Conservation (phyloP, 2,113 vertebrate genomes). For the Albula glossodonta region DNA sequence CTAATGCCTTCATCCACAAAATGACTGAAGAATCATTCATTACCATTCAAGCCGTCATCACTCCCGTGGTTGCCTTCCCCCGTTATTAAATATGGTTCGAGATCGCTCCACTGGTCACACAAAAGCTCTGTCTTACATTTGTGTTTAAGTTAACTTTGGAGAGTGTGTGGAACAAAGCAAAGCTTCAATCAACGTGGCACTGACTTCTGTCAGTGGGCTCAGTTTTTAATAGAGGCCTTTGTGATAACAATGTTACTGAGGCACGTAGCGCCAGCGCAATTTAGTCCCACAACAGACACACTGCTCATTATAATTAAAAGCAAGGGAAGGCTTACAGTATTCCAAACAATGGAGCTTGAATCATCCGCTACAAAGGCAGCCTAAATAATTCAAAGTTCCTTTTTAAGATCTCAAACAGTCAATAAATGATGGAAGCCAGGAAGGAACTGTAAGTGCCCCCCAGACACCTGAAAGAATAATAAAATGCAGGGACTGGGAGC, state of each 20-base stretch:
- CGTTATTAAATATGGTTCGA: constrained; percentile 16
- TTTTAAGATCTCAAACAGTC: background rate
- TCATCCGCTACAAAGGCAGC: background rate
- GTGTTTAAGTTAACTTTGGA: constrained; percentile 2
- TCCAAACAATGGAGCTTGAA: background rate
- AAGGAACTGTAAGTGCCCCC: background rate
- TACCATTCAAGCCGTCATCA: constrained; percentile 19
- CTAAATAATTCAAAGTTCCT: constrained; percentile 13
- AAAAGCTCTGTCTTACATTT: background rate
- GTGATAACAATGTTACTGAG: background rate
- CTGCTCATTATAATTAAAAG: background rate
- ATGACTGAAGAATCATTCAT: constrained; percentile 18
- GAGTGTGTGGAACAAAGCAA: background rate
- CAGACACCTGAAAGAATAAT: background rate
- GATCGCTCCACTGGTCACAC: background rate
- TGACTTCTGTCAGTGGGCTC: background rate
- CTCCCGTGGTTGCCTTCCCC: constrained; percentile 12
- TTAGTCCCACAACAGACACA: background rate
- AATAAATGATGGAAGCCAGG: background rate
- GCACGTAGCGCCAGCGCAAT: background rate
- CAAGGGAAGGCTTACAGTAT: background rate
- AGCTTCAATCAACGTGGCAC: background rate
- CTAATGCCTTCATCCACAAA: constrained; percentile 13
- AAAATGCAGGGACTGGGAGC: background rate
- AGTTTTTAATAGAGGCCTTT: background rate